Evolutionary conservation across 1,140 invertebrate genomes (phyloP), one percentile per base, ranked within the genome.

Genomic region (Anastatus disparis): DNA sequence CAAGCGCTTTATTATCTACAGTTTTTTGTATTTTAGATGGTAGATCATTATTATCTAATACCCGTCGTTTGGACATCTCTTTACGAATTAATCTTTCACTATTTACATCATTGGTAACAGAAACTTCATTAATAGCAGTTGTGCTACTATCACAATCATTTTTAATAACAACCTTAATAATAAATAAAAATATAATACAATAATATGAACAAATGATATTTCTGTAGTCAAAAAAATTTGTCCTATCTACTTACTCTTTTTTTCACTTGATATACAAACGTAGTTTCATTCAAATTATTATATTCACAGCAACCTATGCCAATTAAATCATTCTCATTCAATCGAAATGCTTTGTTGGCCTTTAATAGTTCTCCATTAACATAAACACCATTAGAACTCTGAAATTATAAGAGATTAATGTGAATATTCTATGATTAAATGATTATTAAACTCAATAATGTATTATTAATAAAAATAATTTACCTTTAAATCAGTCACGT

Each of bases 321-420:
- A 65, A 81, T 71, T 13, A 77, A 31, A 53, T 81, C 78, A 56
- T 77, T 74, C 0, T 68, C 44, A 2, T 24, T 8, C 24, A 81
- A 48, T 31, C 61, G 46, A 12, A 71, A 44, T 26, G 61, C 50
- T 0, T 66, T 42, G 9, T 44, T 56, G 27, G 75, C 26, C 1
- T 42, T 2, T 48, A 74, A 56, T 20, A 1, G 2, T 1, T 38
- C 0, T 0, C 72, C 74, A 71, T 81, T 81, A 15, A 81, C 58
- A 48, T 17, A 80, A 40, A 79, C 15, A 8, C 79, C 79, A 61
- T 81, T 81, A 0, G 77, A 59, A 44, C 80, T 81, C 79, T 80
- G 12, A 56, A 71, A 72, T n/a, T 61, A 46, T 40, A 26, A 44
- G 42, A 26, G 0, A 55, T 61, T 48, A 38, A 62, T 29, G 50